These are phyloP conservation scores for Leuciscus idus DNA, from an alignment of 2,113 vertebrate species.

Conservation along the genomic window DNA sequence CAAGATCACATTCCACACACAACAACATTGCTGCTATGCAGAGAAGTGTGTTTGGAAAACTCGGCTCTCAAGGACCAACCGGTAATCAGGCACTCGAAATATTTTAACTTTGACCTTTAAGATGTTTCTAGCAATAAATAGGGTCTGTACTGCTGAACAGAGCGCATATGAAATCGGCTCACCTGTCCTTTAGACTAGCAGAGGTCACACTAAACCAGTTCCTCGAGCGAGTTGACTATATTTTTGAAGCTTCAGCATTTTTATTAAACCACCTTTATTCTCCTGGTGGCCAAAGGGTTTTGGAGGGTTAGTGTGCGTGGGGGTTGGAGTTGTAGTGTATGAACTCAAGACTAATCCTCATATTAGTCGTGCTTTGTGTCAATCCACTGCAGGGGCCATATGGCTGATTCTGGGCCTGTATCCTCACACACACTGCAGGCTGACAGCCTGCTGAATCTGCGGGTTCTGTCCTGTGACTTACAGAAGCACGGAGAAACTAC, in stretches of 20 bases:
- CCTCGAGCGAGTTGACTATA: not conserved
- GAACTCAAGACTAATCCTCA: constrained; percentile 49
- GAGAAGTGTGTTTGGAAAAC: constrained; percentile 13
- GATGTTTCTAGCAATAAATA: not conserved
- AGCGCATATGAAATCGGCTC: not conserved
- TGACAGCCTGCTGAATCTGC: constrained; percentile 40
- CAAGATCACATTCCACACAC: constrained; percentile 41
- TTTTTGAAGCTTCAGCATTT: constrained; percentile 18
- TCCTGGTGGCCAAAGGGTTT: not conserved
- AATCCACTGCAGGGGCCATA: constrained; percentile 45
- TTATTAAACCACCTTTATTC: not conserved
- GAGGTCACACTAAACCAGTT: not conserved
- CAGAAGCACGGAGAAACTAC: not conserved
- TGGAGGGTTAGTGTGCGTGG: not conserved
- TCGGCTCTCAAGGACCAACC: not conserved
- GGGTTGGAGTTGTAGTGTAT: not conserved
- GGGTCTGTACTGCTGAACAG: constrained; percentile 5
- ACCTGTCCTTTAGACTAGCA: not conserved
- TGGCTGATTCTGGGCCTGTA: constrained; percentile 26
- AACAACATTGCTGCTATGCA: constrained; percentile 36
- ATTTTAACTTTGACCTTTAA: constrained; percentile 15
- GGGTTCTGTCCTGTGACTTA: constrained; percentile 15
- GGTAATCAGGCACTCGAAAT: not conserved
- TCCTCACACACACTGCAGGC: constrained; percentile 10
- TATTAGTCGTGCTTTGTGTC: constrained; percentile 38